Evolutionary conservation across 2,888 invertebrate genomes (phyloP), one percentile per base, ranked within the genome.

Genomic region (Schizotus pectinicornis): DNA sequence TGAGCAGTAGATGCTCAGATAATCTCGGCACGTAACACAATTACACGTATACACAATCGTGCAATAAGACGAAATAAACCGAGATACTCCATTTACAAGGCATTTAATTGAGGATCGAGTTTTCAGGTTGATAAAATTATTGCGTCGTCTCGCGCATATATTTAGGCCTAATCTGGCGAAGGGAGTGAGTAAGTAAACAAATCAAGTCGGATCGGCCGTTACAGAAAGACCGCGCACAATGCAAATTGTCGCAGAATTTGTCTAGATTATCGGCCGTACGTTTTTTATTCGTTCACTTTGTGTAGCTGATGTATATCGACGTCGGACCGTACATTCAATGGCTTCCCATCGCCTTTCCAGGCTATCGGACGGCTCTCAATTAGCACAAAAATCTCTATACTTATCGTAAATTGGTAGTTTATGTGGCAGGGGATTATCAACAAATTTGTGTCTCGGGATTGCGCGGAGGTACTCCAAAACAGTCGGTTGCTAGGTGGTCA

Each of bases 231-330:
- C 76, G 75, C 75, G 76, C 75, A 79, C 77, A 78, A 79, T 78
- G 79, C 77, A 78, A 78, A 79, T 79, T 78, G 79, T 78, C 74
- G 72, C 75, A 72, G 77, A 79, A 79, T 79, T 79, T 79, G 79
- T 79, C 78, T 75, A 78, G 78, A 79, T 79, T 79, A 79, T 78
- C 77, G 74, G 68, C 66, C 56, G 61, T 50, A 58, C 64, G 34
- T 55, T 64, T 69, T 68, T 73, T 73, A 73, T 73, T 70, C 68
- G 68, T 71, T 70, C 70, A 71, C 71, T 72, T 70, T 69, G 72
- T 68, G 69, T 65, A 49, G 59, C 71, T 72, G 75, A 75, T 75
- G 71, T 69, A 71, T 74, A 76, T 75, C 75, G 63, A 60, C 63
- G 67, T 56, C 43, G 13, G 31, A 22, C 8, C 33, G 3, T 52